These are phyloP conservation scores for Geophilus truncorum DNA, from an alignment of 2,888 invertebrate genomes.

Conservation along the genomic window DNA sequence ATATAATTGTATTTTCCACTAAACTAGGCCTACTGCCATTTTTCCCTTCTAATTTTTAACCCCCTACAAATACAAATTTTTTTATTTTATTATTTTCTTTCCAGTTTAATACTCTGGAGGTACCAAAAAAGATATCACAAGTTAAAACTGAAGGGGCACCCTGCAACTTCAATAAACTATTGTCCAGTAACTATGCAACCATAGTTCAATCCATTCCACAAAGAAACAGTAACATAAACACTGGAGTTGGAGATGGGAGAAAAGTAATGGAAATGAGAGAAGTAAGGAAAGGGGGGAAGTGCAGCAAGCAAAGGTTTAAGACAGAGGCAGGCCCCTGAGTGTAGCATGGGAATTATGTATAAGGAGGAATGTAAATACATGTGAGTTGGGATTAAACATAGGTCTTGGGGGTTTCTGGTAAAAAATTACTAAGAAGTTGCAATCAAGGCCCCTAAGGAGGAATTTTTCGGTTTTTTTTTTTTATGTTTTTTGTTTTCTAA, in stretches of 20 bases:
- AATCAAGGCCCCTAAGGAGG: slow-evolving; percentile 12
- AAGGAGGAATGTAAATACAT: not conserved
- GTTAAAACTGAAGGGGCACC: not conserved
- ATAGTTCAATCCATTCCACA: not conserved
- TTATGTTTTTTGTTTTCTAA: not conserved
- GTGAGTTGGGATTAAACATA: not conserved
- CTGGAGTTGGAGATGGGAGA: not conserved
- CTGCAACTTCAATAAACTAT: slow-evolving; percentile 28
- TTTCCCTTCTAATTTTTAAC: not conserved
- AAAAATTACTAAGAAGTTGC: not conserved
- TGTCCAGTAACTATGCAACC: not conserved
- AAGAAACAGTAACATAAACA: not conserved
- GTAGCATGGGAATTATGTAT: not conserved
- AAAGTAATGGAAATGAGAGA: not conserved
- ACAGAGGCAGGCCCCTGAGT: slow-evolving; percentile 20
- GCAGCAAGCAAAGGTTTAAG: not conserved
- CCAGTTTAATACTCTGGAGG: slow-evolving; percentile 31
- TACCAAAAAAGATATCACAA: slow-evolving; percentile 34
- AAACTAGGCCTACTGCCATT: slow-evolving; percentile 3
- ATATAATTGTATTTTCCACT: not conserved
- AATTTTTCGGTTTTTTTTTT: not conserved
- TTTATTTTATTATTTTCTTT: not conserved
- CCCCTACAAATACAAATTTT: not conserved
- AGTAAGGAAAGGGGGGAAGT: not conserved
- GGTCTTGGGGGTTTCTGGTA: not conserved